Percentiles rank a stretch among this genome's conserved stretches.
Evolutionary conservation across 2,888 invertebrate species (phyloP).

Genomic region (Petrolisthes manimaculis): DNA sequence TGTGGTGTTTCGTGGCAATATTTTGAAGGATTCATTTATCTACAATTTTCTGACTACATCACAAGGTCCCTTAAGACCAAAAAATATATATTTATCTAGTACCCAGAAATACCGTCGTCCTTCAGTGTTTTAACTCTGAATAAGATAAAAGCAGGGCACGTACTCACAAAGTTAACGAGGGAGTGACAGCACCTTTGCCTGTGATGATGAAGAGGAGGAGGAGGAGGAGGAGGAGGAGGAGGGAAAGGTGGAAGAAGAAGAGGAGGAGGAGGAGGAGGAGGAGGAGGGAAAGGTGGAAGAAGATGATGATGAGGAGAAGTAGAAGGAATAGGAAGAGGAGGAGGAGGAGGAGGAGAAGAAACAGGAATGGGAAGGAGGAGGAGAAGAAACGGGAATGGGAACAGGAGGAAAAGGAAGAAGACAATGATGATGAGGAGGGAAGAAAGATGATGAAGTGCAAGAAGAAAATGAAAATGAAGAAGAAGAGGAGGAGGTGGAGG

Average conservation of each 20-base stretch:
- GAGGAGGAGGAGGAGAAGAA: slow-evolving; percentile 13
- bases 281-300: background rate
- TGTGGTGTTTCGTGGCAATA: too few species aligned
- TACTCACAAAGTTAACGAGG: background rate
- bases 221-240: background rate
- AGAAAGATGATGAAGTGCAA: background rate
- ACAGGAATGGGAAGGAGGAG: slow-evolving; percentile 15
- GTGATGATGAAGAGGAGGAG: background rate
- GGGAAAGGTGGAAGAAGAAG: background rate
- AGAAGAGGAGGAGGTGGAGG: background rate
- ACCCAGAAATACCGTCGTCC: too few species aligned
- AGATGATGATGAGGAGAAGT: background rate
- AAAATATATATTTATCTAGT: too few species aligned
- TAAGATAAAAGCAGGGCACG: background rate
- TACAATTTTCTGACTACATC: too few species aligned
- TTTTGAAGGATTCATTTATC: too few species aligned
- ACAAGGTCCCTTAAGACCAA: too few species aligned
- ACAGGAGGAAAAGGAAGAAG: background rate
- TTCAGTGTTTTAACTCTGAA: too few species aligned
- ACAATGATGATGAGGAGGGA: background rate
- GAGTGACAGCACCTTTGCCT: background rate
- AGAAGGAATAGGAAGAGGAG: background rate
- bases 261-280: background rate
- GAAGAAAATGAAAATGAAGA: background rate
- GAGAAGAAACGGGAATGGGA: slow-evolving; percentile 29